Conservation (phyloP, 2,888 invertebrate species). For the Cheilosia pagana region DNA sequence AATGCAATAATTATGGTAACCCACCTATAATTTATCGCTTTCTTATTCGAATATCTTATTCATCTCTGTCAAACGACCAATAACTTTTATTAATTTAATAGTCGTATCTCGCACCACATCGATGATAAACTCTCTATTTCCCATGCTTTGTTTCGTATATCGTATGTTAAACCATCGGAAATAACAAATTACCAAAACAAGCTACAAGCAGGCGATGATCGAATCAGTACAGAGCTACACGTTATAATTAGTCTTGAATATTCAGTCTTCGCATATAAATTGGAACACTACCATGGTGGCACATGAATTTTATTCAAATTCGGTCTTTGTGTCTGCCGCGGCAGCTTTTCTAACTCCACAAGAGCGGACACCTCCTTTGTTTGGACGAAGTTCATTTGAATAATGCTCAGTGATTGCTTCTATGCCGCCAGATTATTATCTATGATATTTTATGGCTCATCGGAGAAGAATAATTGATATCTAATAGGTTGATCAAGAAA, state of each 20-base stretch:
- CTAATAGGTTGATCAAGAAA: slow-evolving; percentile 48
- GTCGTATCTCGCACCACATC: slow-evolving; percentile 70
- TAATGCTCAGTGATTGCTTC: slow-evolving; percentile 59
- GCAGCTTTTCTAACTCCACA: slow-evolving; percentile 60
- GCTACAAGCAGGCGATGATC: slow-evolving; percentile 60
- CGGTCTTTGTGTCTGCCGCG: slow-evolving; percentile 65
- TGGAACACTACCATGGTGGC: slow-evolving; percentile 74
- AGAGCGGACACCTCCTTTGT: slow-evolving; percentile 65
- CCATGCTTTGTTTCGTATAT: slow-evolving; percentile 62
- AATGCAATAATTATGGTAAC: slow-evolving; percentile 67
- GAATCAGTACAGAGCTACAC: slow-evolving; percentile 45
- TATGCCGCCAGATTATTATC: slow-evolving; percentile 69
- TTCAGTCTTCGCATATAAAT: slow-evolving; percentile 73
- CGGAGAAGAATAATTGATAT: slow-evolving; percentile 67
- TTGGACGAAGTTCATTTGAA: slow-evolving; percentile 58
- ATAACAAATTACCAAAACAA: slow-evolving; percentile 70
- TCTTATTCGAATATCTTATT: slow-evolving; percentile 61
- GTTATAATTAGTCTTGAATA: slow-evolving; percentile 71
- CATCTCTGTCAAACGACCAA: slow-evolving; percentile 60
- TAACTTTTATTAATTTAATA: slow-evolving; percentile 68
- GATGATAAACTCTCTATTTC: slow-evolving; percentile 57
- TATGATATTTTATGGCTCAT: slow-evolving; percentile 63
- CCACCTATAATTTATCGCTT: slow-evolving; percentile 61
- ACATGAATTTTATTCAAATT: slow-evolving; percentile 69
- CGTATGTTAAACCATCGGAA: slow-evolving; percentile 65